These are phyloP conservation scores for Sciurus niger DNA, from an alignment of 2,113 vertebrate species.

Conservation along the genomic window DNA sequence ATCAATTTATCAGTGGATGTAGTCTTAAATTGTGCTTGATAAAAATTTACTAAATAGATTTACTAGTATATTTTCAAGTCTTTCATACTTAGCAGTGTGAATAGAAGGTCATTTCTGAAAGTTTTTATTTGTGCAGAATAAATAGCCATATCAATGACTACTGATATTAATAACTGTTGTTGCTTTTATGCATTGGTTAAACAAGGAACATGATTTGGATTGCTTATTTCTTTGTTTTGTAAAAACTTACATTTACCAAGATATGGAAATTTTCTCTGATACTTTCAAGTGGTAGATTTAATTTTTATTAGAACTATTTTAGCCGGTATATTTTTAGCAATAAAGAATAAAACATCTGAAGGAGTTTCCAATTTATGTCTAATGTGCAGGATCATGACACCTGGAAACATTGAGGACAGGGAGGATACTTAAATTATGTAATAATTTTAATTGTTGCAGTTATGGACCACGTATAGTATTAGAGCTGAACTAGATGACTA, in stretches of 20 bases:
- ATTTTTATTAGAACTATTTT: not conserved
- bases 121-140: slow-evolving; percentile 46
- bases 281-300: not conserved
- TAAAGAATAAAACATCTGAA: slow-evolving; percentile 3
- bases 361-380: not conserved
- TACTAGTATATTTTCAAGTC: slow-evolving; percentile 69
- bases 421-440: not conserved
- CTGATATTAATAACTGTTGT: not conserved
- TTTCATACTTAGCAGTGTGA: slow-evolving; percentile 73
- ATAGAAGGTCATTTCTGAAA: slow-evolving; percentile 63
- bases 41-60: slow-evolving; percentile 70
- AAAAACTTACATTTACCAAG: not conserved
- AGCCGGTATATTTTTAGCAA: not conserved
- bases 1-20: slow-evolving; percentile 60
- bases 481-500: not conserved
- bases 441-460: not conserved
- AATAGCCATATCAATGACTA: not conserved
- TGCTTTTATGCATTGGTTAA: slow-evolving; percentile 54
- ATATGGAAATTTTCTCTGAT: not conserved
- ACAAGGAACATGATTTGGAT: not conserved
- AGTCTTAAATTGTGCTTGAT: slow-evolving; percentile 72
- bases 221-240: not conserved
- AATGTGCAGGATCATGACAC: not conserved
- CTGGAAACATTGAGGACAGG: not conserved
- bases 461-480: not conserved